A percentile compares a stretch with the other conserved stretches of the same genome.
Evolutionary conservation across 2,113 vertebrate genomes (phyloP).

Genomic region (Mustela nigripes): DNA sequence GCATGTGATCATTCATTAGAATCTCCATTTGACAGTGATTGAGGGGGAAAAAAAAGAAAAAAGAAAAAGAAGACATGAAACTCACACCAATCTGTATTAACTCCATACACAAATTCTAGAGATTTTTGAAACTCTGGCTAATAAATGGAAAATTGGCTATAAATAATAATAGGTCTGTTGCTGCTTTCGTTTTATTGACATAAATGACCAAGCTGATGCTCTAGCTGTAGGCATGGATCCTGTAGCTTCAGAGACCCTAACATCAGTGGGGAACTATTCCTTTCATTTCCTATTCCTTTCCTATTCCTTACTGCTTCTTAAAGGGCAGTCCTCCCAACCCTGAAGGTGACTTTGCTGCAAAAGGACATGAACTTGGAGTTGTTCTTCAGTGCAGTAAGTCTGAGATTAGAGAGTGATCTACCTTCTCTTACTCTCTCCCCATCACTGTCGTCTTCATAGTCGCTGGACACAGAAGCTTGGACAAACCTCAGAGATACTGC

Average conservation of each 20-base stretch:
- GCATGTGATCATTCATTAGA: background rate
- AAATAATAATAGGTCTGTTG: background rate
- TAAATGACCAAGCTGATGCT: background rate
- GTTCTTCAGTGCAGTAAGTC: background rate
- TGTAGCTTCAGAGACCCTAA: background rate
- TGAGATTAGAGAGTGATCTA: background rate
- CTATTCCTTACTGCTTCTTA: background rate
- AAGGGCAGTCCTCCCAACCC: background rate
- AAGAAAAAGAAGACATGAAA: background rate
- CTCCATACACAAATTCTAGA: background rate
- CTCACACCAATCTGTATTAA: background rate
- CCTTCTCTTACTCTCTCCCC: background rate
- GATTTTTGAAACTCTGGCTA: conserved; percentile 26
- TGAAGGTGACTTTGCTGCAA: background rate
- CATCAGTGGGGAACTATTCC: background rate
- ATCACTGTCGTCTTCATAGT: background rate
- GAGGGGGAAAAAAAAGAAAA: background rate
- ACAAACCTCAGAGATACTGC: background rate
- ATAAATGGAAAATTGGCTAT: background rate
- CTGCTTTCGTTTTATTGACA: background rate
- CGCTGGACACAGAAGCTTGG: conserved; percentile 24
- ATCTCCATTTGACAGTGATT: background rate
- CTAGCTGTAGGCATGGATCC: background rate
- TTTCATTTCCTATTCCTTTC: background rate
- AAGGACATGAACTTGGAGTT: background rate